These are phyloP conservation scores for Homarus gammarus DNA, from an alignment of 2,888 invertebrate species.

Conservation along the genomic window DNA sequence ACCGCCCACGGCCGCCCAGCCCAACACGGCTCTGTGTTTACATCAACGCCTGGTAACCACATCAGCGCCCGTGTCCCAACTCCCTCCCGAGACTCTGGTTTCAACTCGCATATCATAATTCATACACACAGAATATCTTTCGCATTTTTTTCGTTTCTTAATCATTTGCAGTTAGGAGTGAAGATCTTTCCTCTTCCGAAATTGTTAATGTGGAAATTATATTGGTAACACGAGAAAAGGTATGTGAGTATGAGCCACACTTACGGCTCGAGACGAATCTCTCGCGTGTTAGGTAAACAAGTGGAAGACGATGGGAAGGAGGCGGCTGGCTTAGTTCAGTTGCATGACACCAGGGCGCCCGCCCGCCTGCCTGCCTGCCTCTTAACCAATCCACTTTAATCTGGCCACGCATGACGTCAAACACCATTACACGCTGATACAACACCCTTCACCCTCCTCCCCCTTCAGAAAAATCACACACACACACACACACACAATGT, in stretches of 20 bases:
- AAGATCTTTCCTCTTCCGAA: too few relatives aligned
- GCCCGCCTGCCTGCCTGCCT: conserved; percentile 4
- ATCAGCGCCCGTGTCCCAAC: conserved; percentile 24
- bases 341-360: conserved; percentile 3
- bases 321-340: not conserved
- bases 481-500: too few relatives aligned
- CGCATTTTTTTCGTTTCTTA: too few relatives aligned
- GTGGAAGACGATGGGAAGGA: not conserved
- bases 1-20: not conserved
- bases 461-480: too few relatives aligned
- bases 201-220: too few relatives aligned
- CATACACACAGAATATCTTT: too few relatives aligned
- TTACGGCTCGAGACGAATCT: not conserved
- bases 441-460: not conserved
- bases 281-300: not conserved
- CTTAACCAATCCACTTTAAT: conserved; percentile 5
- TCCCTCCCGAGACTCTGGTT: not conserved
- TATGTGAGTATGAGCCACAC: too few relatives aligned
- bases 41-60: conserved; percentile 51
- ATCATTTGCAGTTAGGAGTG: too few relatives aligned
- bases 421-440: conserved; percentile 5
- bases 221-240: too few relatives aligned
- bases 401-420: not conserved
- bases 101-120: too few relatives aligned
- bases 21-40: conserved; percentile 29